Conservation (phyloP, 2,113 vertebrate species). For the Albula goreensis region DNA sequence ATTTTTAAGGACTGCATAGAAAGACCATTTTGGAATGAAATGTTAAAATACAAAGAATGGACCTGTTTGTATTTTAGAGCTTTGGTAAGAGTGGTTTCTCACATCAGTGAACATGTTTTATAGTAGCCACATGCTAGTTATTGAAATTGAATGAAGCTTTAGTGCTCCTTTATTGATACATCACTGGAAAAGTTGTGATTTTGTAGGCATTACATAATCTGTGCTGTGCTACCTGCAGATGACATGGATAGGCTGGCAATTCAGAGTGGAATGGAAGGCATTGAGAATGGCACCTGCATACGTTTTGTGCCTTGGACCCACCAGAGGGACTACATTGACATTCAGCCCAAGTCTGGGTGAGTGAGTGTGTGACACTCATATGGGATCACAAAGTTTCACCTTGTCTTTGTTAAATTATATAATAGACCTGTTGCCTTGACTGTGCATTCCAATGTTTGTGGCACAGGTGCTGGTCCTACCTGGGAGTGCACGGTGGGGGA, state of each 20-base stretch:
- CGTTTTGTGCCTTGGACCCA: constrained; percentile 76
- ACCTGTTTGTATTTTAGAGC: neutral
- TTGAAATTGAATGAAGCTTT: too few relatives aligned
- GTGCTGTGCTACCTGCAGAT: constrained; percentile 42
- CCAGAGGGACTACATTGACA: constrained; percentile 76
- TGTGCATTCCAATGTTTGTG: constrained; percentile 15
- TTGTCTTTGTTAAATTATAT: neutral
- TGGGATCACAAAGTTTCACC: too few relatives aligned
- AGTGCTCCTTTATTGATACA: neutral
- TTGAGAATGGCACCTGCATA: constrained; percentile 78
- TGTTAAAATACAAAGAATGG: neutral
- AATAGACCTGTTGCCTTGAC: neutral
- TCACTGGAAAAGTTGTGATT: neutral
- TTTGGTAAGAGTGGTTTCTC: neutral
- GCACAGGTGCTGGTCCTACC: constrained; percentile 74
- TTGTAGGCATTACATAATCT: neutral
- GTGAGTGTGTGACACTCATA: constrained; percentile 18
- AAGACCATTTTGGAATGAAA: neutral
- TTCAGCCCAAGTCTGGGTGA: constrained; percentile 79
- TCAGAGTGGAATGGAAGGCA: constrained; percentile 69
- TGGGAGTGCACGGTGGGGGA: constrained; percentile 66
- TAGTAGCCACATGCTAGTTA: too few relatives aligned
- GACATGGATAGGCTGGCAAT: constrained; percentile 58
- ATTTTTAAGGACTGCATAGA: neutral
- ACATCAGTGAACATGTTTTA: neutral